A percentile compares a stretch with the other conserved stretches of the same genome.
phyloP scores from a whole-genome alignment of 1,140 invertebrate species.

The Zaprionus ornatus region DNA sequence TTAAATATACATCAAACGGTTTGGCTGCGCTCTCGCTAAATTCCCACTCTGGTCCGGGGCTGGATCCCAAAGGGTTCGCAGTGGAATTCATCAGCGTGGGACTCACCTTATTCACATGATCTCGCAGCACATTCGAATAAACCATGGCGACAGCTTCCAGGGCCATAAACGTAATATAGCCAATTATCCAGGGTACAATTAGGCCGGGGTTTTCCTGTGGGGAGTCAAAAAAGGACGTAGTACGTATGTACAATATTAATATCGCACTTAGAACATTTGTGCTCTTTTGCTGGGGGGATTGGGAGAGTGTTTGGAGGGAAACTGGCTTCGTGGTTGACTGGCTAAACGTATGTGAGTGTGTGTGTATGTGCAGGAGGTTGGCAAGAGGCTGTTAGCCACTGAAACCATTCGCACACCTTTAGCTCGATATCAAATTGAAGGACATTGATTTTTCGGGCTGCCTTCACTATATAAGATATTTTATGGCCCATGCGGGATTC shows the following conservation, averaged over 20 bases:
- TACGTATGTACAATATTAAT: slow-evolving; percentile 22
- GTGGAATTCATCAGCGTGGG: background rate
- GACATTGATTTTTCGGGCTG: slow-evolving; percentile 65
- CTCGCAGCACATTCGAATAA: slow-evolving; percentile 90
- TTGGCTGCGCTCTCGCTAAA: slow-evolving; percentile 7
- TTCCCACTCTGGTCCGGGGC: slow-evolving; percentile 14
- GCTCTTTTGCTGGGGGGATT: background rate
- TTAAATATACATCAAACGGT: slow-evolving; percentile 67
- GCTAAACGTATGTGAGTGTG: background rate
- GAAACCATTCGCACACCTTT: slow-evolving; percentile 44
- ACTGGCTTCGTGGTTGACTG: background rate
- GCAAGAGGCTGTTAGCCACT: background rate
- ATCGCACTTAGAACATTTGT: slow-evolving; percentile 16
- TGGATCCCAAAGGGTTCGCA: slow-evolving; percentile 11
- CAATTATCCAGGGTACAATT: slow-evolving; percentile 89
- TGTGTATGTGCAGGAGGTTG: background rate
- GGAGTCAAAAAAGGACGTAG: slow-evolving; percentile 14
- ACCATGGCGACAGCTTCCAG: slow-evolving; percentile 90
- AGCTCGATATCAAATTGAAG: slow-evolving; percentile 39
- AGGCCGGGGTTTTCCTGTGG: slow-evolving; percentile 88
- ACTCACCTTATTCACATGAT: slow-evolving; percentile 90
- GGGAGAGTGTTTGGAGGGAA: background rate
- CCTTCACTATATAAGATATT: slow-evolving; percentile 43
- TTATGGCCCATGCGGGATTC: slow-evolving; percentile 30
- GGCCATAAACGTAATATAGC: slow-evolving; percentile 90